Evolutionary conservation across 2,797 vertebrate genomes (phyloP), one percentile per base, ranked within the genome.

Genomic region (Falco biarmicus): DNA sequence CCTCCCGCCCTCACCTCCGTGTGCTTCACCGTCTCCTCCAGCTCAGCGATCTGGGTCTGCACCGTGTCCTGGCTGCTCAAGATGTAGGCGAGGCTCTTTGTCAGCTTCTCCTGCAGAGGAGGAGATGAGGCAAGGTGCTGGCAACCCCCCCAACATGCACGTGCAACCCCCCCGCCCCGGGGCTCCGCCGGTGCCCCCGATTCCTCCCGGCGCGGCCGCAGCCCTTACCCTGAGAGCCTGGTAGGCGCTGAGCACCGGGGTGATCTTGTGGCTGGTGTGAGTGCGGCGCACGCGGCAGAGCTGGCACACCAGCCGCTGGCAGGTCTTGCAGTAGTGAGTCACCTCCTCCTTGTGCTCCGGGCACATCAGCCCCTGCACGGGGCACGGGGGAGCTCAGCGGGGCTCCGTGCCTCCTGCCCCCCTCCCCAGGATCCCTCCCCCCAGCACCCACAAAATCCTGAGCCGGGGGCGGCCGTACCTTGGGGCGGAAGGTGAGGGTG

Each of bases 331-430:
- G 97, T 99, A 99, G 96, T 99, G 99, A 93, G 98, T 98, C 96
- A 99, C 98, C 83, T 98, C 98, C 98, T 99, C 99, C 96, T 99
- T 99, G 39, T 99, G 99, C 81, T 99, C 99, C 0, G 99, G 98
- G 96, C 99, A 99, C 63, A 98, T 98, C 84, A 99, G 97, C 41
- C 99, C 98, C 99, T 99, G 82, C 13, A 1, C 0, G 59, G 1
- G 60, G 61, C 87, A 28, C 45, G 29, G 61, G 15, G 21, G 29
- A 43, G n/a, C 34, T 82, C 60, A 82, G 76, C 4, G 3, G 21
- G 31, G 53, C 48, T 32, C 48, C 0, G 4, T 5, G 1, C 2
- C 10, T 11, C 1, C 21, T 8, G 3, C 6, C 50, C 34, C 15
- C 11, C 6, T 10, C 12, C 5, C 7, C 32, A 15, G 37, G 11